These are phyloP conservation scores for Deroptyus accipitrinus DNA, from an alignment of 2,113 vertebrate genomes.

Conservation along the genomic window DNA sequence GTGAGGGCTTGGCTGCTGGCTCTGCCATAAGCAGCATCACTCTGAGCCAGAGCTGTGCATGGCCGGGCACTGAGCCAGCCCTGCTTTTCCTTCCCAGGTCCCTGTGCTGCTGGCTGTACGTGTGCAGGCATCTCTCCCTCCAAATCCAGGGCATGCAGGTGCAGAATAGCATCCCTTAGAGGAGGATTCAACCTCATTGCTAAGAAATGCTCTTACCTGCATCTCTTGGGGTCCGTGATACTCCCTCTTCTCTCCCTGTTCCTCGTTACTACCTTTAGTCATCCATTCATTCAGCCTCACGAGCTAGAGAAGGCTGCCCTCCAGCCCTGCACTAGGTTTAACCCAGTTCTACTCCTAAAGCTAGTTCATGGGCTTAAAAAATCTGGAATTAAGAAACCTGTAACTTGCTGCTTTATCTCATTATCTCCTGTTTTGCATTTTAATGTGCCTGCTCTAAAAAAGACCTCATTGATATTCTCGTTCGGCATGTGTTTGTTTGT, in stretches of 20 bases:
- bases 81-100: background rate
- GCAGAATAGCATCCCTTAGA: background rate
- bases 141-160: background rate
- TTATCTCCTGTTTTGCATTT: slow-evolving; percentile 83
- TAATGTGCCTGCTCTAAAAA: slow-evolving; percentile 79
- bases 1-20: background rate
- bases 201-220: background rate
- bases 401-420: slow-evolving; percentile 78
- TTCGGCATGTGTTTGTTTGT: slow-evolving; percentile 76
- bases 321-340: background rate
- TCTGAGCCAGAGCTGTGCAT: background rate
- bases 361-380: slow-evolving; percentile 3
- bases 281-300: background rate
- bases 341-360: background rate
- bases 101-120: fast-evolving
- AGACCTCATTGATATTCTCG: slow-evolving; percentile 79
- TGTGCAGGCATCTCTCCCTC: background rate
- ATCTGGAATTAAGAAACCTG: slow-evolving; percentile 72
- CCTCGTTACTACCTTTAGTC: background rate
- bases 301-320: background rate
- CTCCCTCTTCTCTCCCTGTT: background rate
- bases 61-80: background rate
- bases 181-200: background rate
- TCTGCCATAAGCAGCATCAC: background rate
- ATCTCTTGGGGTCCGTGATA: fast-evolving